These are phyloP conservation scores for Hippocampus kuda DNA, from an alignment of 2,797 vertebrate species.

Conservation along the genomic window DNA sequence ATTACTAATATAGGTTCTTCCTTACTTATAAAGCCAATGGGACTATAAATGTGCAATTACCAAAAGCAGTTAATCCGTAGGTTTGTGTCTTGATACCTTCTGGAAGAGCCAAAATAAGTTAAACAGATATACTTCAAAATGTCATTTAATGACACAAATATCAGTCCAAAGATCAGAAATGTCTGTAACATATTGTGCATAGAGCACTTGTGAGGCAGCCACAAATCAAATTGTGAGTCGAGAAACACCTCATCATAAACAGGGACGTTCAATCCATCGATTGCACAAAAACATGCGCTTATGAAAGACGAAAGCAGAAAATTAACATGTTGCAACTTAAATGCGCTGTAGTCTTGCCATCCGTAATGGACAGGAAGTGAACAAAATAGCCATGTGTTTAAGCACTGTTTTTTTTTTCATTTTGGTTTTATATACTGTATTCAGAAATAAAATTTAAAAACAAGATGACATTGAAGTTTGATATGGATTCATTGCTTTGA, in stretches of 20 bases:
- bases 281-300: constrained; percentile 16
- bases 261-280: constrained; percentile 19
- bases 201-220: constrained; percentile 21
- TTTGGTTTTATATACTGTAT: not conserved
- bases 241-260: constrained; percentile 16
- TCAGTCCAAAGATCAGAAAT: constrained; percentile 19
- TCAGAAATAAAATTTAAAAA: not conserved
- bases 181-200: constrained; percentile 29
- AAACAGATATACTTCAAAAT: constrained; percentile 19
- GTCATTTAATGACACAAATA: constrained; percentile 30
- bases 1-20: not conserved
- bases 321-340: not conserved
- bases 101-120: constrained; percentile 12
- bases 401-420: not conserved
- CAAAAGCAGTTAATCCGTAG: not conserved
- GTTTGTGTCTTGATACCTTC: not conserved
- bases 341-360: not conserved
- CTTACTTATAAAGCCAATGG: no score
- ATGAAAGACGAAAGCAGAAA: not conserved
- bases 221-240: constrained; percentile 3
- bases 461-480: not conserved
- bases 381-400: not conserved
- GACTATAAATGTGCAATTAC: no score
- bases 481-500: not conserved
- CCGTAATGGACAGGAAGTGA: not conserved